Conservation (phyloP, 2,797 vertebrate species). For the Acropternis orthonyx region DNA sequence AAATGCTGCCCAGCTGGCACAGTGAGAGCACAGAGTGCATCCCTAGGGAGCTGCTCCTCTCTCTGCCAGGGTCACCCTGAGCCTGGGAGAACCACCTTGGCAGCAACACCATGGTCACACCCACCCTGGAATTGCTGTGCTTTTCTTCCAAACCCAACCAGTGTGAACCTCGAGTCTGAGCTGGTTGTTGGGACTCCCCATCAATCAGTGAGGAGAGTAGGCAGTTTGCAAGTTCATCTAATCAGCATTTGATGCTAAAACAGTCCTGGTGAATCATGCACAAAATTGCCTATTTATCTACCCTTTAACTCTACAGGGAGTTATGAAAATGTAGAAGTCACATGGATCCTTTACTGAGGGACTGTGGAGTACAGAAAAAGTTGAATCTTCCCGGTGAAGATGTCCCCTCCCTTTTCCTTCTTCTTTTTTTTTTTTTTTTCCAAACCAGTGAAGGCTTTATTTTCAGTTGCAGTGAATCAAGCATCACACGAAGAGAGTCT, state of each 20-base stretch:
- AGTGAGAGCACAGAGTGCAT: not conserved
- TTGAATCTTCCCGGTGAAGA: not conserved
- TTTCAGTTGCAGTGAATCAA: not conserved
- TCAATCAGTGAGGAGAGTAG: not conserved
- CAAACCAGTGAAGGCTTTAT: not conserved
- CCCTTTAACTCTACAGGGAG: not conserved
- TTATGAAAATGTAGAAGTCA: not conserved
- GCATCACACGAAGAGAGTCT: not conserved
- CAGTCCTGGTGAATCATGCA: not conserved
- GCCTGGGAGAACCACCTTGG: not conserved
- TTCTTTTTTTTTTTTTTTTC: not conserved
- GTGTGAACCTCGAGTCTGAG: accelerated
- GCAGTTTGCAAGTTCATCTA: not conserved
- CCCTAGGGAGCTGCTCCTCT: not conserved
- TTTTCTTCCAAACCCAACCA: not conserved
- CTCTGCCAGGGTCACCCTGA: accelerated
- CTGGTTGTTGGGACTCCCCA: not conserved
- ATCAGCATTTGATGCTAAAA: not conserved
- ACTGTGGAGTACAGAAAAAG: not conserved
- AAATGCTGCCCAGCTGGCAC: not conserved
- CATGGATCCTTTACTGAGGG: not conserved
- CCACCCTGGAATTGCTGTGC: accelerated
- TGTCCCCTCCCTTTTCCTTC: not conserved
- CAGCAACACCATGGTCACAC: accelerated
- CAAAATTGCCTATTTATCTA: not conserved